Percentiles rank a stretch among this genome's conserved stretches.
These are phyloP conservation scores for Parus major DNA, from an alignment of 2,113 vertebrate species.

Conservation along the genomic window DNA sequence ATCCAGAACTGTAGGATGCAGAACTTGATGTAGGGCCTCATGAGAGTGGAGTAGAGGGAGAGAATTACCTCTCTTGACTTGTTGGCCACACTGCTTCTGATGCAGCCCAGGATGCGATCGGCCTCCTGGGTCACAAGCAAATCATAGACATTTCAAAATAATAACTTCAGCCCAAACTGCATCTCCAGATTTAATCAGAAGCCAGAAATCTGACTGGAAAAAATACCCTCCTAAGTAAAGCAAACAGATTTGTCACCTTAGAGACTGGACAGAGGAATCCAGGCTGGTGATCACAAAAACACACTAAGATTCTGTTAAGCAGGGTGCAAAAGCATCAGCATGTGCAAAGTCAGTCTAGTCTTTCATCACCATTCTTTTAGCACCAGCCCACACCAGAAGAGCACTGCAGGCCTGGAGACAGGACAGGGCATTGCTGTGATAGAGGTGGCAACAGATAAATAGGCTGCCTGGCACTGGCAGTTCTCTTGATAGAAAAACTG, in stretches of 20 bases:
- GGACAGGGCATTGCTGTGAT: neutral
- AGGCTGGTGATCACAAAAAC: neutral
- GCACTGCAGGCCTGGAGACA: neutral
- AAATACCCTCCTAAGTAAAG: neutral
- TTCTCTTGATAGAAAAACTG: neutral
- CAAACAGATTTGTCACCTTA: neutral
- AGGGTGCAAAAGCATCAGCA: neutral
- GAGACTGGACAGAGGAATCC: neutral
- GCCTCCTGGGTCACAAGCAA: neutral
- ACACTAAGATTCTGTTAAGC: neutral
- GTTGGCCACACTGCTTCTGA: neutral
- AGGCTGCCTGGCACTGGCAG: neutral
- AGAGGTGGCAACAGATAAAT: neutral
- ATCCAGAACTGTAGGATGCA: neutral
- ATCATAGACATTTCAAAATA: neutral
- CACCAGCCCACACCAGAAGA: neutral
- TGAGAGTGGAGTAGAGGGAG: neutral
- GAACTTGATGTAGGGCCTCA: neutral
- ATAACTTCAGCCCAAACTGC: neutral
- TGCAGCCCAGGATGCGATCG: neutral
- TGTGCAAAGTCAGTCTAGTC: neutral
- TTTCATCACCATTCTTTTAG: neutral
- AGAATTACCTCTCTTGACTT: neutral
- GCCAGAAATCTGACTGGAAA: neutral
- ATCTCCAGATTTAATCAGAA: neutral